phyloP scores from a whole-genome alignment of 2,797 vertebrate species.

The Decapterus maruadsi region DNA sequence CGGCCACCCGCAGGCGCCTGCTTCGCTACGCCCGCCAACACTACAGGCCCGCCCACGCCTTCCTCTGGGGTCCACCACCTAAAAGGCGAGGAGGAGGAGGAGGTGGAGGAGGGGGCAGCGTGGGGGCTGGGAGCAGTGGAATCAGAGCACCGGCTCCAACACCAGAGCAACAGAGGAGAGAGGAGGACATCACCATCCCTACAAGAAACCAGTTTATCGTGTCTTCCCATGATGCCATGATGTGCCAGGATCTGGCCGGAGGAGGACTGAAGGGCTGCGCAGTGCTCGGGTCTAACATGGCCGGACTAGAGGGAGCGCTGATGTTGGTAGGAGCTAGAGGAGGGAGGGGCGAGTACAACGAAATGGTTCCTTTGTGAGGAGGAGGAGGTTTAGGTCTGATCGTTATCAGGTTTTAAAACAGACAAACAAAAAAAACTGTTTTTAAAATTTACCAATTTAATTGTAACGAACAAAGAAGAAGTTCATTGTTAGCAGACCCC shows the following conservation, averaged over 20 bases:
- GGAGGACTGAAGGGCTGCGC: slow-evolving; percentile 40
- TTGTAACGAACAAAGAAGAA: not conserved
- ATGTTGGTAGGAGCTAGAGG: slow-evolving; percentile 49
- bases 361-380: slow-evolving; percentile 70
- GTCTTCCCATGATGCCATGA: slow-evolving; percentile 63
- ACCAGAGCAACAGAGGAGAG: slow-evolving; percentile 71
- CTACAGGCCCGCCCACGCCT: slow-evolving; percentile 92
- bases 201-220: slow-evolving; percentile 45
- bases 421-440: slow-evolving; percentile 3
- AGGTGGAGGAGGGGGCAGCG: slow-evolving; percentile 38
- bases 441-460: not conserved
- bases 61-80: slow-evolving; percentile 93
- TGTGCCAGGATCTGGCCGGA: slow-evolving; percentile 53
- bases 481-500: slow-evolving; percentile 10
- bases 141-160: slow-evolving; percentile 79
- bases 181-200: slow-evolving; percentile 43
- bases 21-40: slow-evolving; percentile 92
- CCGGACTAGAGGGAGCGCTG: slow-evolving; percentile 49
- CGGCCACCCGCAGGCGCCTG: slow-evolving; percentile 91
- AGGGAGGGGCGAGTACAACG: slow-evolving; percentile 70
- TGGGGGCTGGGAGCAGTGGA: slow-evolving; percentile 73
- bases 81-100: slow-evolving; percentile 79
- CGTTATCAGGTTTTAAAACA: not conserved
- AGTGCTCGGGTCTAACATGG: slow-evolving; percentile 47
- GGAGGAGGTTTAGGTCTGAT: not conserved